Base-by-base conservation (phyloP, 2,888 invertebrate genomes). In the Aproaerema taeniolella region DNA sequence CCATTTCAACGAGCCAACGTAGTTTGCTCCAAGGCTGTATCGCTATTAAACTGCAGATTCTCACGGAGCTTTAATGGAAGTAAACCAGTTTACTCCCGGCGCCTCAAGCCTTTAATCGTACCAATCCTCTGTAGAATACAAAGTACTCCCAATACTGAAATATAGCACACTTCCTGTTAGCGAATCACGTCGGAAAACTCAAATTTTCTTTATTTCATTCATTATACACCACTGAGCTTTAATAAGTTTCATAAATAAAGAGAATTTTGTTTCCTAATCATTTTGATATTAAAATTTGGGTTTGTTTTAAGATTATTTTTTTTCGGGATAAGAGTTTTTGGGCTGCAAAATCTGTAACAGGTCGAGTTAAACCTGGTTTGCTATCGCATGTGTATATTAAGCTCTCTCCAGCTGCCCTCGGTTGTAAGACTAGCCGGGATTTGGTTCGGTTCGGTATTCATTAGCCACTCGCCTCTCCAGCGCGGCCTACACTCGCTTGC, bases 1-100 rank as follows among this genome's bases (percentile, higher is more conserved):
- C 72, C 67, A 69, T 72, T 79, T 73, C 72, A 71, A 65, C 62
- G 66, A 64, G 58, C 60, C 55, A 57, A 55, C 54, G 58, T 62
- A 61, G 58, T 62, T 43, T 62, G 55, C 55, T 62, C 57, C 49
- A 58, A 60, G 57, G 53, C 61, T 58, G 58, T 65, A 64, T 63
- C 58, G 64, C 62, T 63, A 65, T 67, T 65, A 67, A 65, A 67
- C 62, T 67, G 61, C 52, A 65, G 61, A 58, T 61, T 65, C 56
- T 61, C 60, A 59, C 58, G 52, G 43, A 61, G 58, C 59, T 63
- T 64, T 67, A 60, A 67, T 65, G 55, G 58, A 59, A 61, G 56
- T 55, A 58, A 67, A 64, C 58, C 61, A 60, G 60, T 63, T 66
- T 57, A 57, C 51, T 52, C 47, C 42, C 53, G 46, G 52, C 50